These are phyloP conservation scores for Conomelus anceps DNA, from an alignment of 2,888 invertebrate species.

Conservation along the genomic window DNA sequence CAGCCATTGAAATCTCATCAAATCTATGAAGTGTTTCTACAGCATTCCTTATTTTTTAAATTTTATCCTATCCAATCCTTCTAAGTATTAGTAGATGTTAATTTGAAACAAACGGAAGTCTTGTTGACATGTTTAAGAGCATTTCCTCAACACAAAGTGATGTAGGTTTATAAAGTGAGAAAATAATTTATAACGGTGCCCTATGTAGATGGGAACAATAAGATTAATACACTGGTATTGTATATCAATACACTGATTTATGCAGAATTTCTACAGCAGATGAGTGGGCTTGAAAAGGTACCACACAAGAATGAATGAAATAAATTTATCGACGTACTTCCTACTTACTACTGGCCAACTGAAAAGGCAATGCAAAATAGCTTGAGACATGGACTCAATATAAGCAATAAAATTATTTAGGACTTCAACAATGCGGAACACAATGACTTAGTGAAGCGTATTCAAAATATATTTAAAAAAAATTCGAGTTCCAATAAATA, in stretches of 20 bases:
- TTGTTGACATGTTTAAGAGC: background rate
- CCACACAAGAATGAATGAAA: background rate
- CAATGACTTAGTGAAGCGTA: background rate
- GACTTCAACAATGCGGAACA: background rate
- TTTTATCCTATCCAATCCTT: too few relatives aligned
- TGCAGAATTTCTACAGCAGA: background rate
- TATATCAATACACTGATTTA: too few relatives aligned
- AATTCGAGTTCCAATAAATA: background rate
- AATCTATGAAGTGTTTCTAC: too few relatives aligned
- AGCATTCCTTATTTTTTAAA: too few relatives aligned
- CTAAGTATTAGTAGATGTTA: too few relatives aligned
- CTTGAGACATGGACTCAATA: background rate
- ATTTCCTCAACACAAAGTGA: background rate
- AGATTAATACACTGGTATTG: background rate
- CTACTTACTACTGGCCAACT: background rate
- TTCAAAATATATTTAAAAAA: background rate
- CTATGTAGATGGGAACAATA: background rate
- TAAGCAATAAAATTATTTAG: background rate
- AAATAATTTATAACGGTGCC: background rate
- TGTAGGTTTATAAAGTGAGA: background rate
- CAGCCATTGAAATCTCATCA: too few relatives aligned
- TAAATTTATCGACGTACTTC: background rate
- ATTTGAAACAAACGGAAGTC: background rate
- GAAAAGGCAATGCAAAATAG: background rate
- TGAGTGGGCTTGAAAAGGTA: background rate